Percentiles rank a stretch among this genome's conserved stretches.
Evolutionary conservation across 2,113 vertebrate species (phyloP).

Genomic region (Myotis lucifugus): DNA sequence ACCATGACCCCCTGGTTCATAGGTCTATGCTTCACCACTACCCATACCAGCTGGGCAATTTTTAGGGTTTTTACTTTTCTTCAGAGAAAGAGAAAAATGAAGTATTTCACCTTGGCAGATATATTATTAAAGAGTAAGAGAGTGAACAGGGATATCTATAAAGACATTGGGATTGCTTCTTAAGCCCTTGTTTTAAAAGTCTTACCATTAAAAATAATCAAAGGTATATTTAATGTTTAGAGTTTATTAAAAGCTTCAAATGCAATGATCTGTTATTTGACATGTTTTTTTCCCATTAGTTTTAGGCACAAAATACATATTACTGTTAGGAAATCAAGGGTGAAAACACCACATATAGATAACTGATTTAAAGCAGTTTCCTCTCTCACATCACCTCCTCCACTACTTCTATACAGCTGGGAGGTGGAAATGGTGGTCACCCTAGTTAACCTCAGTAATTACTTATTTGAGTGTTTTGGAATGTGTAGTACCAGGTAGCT

Average conservation of each 20-base stretch:
- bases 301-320: background rate
- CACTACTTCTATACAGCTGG: background rate
- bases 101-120: conserved; percentile 10
- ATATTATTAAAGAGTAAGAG: conserved; percentile 22
- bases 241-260: conserved; percentile 21
- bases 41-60: no score
- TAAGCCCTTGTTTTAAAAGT: conserved; percentile 27
- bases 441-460: background rate
- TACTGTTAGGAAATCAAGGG: background rate
- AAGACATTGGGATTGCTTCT: background rate
- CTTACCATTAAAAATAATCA: background rate
- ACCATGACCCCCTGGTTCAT: no score
- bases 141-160: background rate
- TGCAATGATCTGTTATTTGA: background rate
- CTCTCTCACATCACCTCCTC: background rate
- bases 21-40: no score
- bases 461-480: background rate
- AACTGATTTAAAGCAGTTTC: background rate
- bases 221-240: background rate
- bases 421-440: background rate
- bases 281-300: conserved; percentile 9
- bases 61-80: conserved; percentile 17
- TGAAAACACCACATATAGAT: background rate
- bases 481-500: background rate
- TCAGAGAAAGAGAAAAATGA: conserved; percentile 14